Base-by-base conservation (phyloP, 2,888 invertebrate genomes). In the Stenchaetothrips biformis region DNA sequence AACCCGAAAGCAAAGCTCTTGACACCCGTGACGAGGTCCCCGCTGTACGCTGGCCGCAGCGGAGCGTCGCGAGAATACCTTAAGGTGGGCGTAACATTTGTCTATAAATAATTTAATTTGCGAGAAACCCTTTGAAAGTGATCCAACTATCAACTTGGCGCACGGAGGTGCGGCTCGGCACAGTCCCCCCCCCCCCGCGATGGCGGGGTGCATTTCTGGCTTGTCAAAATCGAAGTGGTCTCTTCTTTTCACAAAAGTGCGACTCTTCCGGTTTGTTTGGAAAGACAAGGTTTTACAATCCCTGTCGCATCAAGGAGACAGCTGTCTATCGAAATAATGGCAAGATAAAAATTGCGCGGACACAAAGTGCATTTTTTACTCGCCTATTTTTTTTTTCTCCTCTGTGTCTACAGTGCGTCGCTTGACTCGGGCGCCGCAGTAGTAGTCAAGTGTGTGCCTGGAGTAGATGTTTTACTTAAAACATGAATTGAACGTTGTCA, bases 51-150 rank as follows among this genome's bases (percentile, higher is more conserved):
- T 7, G 53, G 53, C 53, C 53, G 53, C 53, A 16, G 53, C 53
- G 13, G 53, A 16, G 7, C 67, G 21, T 74, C 21, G 25, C 67
- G 25, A 74, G 67, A 25, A 74, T 21, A 25, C 7, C 9, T 25
- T 9, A 21, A 21, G 67, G 67, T 67, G 67, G 21, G n/a, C 67
- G 21, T 21, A 67, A 74, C 67, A 74, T 74, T 67, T 74, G 25
- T 74, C 67, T 74, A 74, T 74, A 74, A 74, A 74, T 21, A 74
- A 74, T 25, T 74, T 74, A 25, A 74, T 74, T 74, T 74, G 21
- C 67, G 21, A 11, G 67, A 25, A 8, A 74, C 67, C 7, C 25
- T 74, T 74, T 74, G 25, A 74, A 74, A 74, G 67, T 25, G 67
- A 74, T 25, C 67, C 67, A 74, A 74, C 25, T 74, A 74, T 74